Percentiles rank a stretch among this genome's conserved stretches.
Evolutionary conservation across 1,140 invertebrate species (phyloP).

Genomic region (Drosophila dunni): DNA sequence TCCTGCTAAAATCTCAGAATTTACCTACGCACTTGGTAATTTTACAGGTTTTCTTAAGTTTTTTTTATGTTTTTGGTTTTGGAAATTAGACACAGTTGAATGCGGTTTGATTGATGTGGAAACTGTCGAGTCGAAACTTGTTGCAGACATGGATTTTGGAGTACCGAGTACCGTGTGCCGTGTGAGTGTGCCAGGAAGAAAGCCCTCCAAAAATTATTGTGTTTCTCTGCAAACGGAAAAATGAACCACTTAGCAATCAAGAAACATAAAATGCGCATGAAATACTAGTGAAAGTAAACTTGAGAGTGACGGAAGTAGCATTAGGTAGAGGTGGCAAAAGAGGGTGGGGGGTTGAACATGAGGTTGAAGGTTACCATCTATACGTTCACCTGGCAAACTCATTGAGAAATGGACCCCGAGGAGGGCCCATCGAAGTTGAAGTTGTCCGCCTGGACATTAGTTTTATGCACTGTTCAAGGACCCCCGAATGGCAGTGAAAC

Average conservation of each 20-base stretch:
- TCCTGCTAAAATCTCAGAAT: background rate
- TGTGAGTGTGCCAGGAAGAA: conserved; percentile 6
- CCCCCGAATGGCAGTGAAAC: conserved; percentile 31
- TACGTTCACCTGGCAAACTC: conserved; percentile 21
- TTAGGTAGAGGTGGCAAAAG: background rate
- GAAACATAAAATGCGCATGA: conserved; percentile 52
- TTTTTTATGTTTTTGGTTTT: conserved; percentile 2
- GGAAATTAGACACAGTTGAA: background rate
- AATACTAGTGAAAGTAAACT: conserved; percentile 28
- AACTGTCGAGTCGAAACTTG: conserved; percentile 11
- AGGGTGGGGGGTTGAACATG: background rate
- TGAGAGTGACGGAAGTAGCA: background rate
- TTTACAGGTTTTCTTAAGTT: background rate
- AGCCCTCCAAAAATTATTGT: background rate
- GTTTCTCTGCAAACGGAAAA: conserved; percentile 25
- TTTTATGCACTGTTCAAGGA: conserved; percentile 56
- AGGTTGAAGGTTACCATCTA: conserved; percentile 8
- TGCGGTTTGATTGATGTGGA: conserved; percentile 43
- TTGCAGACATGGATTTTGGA: conserved; percentile 14
- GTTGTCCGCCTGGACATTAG: conserved; percentile 56
- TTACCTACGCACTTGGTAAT: background rate
- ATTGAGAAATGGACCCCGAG: conserved; percentile 50
- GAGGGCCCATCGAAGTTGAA: conserved; percentile 33
- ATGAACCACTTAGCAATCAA: conserved; percentile 38
- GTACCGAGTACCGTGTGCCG: background rate